Percentiles rank a stretch among this genome's conserved stretches.
Evolutionary conservation across 2,113 vertebrate genomes (phyloP).

Genomic region (Choloepus hoffmanni): DNA sequence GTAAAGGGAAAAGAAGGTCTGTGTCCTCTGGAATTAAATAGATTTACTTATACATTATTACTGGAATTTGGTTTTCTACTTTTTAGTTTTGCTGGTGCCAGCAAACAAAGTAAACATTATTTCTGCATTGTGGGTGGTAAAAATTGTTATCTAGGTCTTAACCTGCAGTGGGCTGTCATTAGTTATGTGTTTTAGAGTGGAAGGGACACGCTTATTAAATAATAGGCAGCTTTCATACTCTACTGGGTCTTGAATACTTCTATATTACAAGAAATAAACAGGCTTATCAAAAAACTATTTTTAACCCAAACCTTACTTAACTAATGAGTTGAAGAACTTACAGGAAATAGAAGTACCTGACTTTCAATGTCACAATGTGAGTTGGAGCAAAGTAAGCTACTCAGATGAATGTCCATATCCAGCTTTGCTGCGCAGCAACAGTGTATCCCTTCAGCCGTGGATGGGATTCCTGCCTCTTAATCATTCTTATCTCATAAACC

Average conservation of each 20-base stretch:
- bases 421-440: fast-evolving
- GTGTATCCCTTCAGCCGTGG: not conserved
- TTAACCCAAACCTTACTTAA: not conserved
- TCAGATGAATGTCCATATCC: fast-evolving
- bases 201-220: not conserved
- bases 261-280: not conserved
- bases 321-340: not conserved
- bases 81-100: not conserved
- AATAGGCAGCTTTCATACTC: not conserved
- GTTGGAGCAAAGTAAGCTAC: not conserved
- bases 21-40: slow-evolving; percentile 32
- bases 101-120: slow-evolving; percentile 3
- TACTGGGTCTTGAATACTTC: not conserved
- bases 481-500: not conserved
- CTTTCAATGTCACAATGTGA: not conserved
- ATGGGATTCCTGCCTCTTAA: not conserved
- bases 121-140: not conserved
- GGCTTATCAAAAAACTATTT: not conserved
- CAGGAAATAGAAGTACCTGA: not conserved
- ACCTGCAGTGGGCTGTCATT: not conserved
- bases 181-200: not conserved
- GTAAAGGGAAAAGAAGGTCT: not conserved
- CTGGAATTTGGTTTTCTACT: not conserved
- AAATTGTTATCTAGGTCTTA: not conserved
- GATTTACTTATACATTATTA: not conserved